A percentile compares a stretch with the other conserved stretches of the same genome.
Conservation (phyloP, 2,113 vertebrate species). For the Plecturocebus donacophilus region DNA sequence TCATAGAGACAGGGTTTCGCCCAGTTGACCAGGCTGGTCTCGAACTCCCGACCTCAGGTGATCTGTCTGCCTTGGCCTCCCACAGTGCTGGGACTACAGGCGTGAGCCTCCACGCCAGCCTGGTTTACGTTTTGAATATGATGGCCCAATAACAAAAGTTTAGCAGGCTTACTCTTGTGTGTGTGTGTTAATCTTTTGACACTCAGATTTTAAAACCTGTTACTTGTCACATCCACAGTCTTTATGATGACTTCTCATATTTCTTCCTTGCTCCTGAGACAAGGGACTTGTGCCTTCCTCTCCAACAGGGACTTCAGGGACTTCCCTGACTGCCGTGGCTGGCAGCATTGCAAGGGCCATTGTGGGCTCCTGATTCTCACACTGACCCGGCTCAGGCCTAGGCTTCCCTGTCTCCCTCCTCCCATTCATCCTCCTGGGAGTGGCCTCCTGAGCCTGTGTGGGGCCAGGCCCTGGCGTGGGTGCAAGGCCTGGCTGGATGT, state of each 20-base stretch:
- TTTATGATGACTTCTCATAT: neutral
- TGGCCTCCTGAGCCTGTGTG: neutral
- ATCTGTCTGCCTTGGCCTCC: too few relatives aligned
- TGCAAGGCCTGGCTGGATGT: neutral
- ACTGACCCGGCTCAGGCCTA: neutral
- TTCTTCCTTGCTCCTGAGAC: neutral
- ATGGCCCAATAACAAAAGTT: neutral
- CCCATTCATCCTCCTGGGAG: neutral
- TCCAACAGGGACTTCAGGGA: neutral
- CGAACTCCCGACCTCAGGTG: too few relatives aligned
- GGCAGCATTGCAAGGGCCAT: neutral
- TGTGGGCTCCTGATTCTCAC: rapidly evolving
- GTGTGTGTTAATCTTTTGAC: neutral
- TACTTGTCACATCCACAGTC: neutral
- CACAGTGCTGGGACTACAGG: too few relatives aligned
- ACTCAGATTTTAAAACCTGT: neutral
- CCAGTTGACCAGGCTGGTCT: too few relatives aligned
- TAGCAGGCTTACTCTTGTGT: neutral
- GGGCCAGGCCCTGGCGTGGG: neutral
- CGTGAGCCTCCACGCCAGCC: too few relatives aligned
- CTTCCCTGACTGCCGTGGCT: neutral
- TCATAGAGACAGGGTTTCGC: too few relatives aligned
- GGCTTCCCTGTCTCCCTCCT: too few relatives aligned
- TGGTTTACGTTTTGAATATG: neutral
- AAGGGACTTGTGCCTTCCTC: neutral